Evolutionary conservation across 1,140 invertebrate genomes (phyloP), one percentile per base, ranked within the genome.

Genomic region (Heliconius congener): DNA sequence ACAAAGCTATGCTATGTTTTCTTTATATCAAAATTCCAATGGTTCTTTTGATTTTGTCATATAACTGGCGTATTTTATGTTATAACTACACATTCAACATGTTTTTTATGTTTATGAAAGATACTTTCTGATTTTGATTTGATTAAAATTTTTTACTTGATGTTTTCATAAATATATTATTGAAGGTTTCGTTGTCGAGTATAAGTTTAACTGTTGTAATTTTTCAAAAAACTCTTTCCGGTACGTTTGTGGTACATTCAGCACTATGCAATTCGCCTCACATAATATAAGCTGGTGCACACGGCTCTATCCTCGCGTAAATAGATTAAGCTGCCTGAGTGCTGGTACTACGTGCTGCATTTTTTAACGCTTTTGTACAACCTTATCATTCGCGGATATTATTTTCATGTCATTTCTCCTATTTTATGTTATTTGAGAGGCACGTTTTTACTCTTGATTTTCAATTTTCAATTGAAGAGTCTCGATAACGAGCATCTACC

Each of bases 351-450:
- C 76, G 81, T 79, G 77, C 76, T 23, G 73, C 50, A 81, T 77
- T 78, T 74, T 81, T 81, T 81, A 74, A 81, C 74, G 39, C 73
- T 80, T 80, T 55, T 76, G 74, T 80, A 71, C 30, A 80, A 75
- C 74, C 77, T 81, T 79, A 81, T 83, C 82, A 79, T 81, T 79
- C 80, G 73, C 79, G 79, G 78, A 82, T 84, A 84, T 84, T 84
- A 84, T 76, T 82, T 82, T 74, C 76, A 78, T 78, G 77, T 76
- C 78, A 77, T 82, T 84, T 78, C 72, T 77, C 52, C 34, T 80
- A 73, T 80, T 80, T 75, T 80, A 46, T 75, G 71, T 75, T 79
- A 60, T 76, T 79, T 71, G 73, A 66, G 71, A 80, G 74, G 75
- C 79, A 80, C 74, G 71, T 80, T 80, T 80, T 76, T 80, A 55